These are phyloP conservation scores for Teleogryllus oceanicus DNA, from an alignment of 2,888 invertebrate species.

Conservation along the genomic window DNA sequence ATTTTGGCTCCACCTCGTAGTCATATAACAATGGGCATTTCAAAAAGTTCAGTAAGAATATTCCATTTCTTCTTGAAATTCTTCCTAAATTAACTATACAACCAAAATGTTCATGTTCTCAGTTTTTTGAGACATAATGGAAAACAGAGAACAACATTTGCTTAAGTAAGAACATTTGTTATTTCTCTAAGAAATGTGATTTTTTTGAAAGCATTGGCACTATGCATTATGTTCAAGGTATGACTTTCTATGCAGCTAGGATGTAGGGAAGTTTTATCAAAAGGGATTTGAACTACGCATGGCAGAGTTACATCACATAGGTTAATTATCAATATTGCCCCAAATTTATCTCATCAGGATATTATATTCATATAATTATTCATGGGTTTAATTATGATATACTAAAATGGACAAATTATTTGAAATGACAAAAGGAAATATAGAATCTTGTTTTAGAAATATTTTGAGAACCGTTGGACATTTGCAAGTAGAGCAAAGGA, in stretches of 20 bases:
- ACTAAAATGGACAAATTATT: not conserved
- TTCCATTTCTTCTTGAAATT: not conserved
- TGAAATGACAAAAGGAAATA: too few species aligned
- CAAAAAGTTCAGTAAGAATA: not conserved
- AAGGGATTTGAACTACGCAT: not conserved
- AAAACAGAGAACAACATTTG: not conserved
- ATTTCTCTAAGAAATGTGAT: not conserved
- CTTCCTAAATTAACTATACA: not conserved
- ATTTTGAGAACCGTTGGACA: too few species aligned
- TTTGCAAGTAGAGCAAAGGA: too few species aligned
- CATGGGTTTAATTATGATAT: not conserved
- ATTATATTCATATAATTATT: not conserved
- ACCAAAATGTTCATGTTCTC: not conserved
- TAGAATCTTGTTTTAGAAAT: too few species aligned
- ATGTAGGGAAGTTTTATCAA: not conserved
- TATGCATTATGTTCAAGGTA: not conserved
- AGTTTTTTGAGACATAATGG: not conserved
- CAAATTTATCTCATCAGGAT: not conserved
- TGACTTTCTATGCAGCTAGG: not conserved
- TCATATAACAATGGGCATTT: not conserved
- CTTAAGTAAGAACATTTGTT: not conserved
- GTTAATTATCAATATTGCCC: not conserved
- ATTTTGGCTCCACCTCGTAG: not conserved
- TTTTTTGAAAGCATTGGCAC: conserved; percentile 2
- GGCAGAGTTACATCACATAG: not conserved